These are phyloP conservation scores for Anthonomus grandis DNA, from an alignment of 1,140 invertebrate species.

Conservation along the genomic window DNA sequence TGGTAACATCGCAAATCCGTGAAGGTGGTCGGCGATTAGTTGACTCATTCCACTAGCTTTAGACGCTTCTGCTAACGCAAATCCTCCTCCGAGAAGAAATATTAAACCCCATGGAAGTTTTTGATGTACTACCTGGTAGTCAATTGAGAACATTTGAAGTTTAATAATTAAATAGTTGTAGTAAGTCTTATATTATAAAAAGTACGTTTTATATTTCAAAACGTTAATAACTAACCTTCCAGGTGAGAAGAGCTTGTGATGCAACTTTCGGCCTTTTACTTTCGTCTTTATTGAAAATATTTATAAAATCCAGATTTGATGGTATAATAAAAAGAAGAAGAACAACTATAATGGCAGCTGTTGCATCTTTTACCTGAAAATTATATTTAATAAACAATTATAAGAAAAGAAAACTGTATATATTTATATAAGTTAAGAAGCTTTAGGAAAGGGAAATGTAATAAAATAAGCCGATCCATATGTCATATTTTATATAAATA, in stretches of 20 bases:
- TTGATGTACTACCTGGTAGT: conserved; percentile 59
- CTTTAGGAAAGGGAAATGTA: no score
- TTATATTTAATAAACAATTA: not conserved
- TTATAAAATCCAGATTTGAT: conserved; percentile 69
- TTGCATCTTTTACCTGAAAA: conserved; percentile 76
- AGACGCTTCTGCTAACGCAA: conserved; percentile 81
- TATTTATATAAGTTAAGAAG: no score
- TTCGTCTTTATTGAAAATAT: conserved; percentile 59
- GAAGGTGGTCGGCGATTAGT: conserved; percentile 66
- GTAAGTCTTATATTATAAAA: not conserved
- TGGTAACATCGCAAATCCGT: conserved; percentile 54
- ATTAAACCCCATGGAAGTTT: conserved; percentile 78
- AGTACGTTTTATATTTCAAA: no score
- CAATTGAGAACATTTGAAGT: not conserved
- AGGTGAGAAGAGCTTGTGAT: conserved; percentile 68
- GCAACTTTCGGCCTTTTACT: conserved; percentile 58
- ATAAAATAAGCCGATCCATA: no score
- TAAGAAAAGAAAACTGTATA: no score
- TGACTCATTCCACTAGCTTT: conserved; percentile 72
- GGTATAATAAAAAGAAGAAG: conserved; percentile 79
- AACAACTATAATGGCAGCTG: conserved; percentile 75
- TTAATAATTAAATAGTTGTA: not conserved
- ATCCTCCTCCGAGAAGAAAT: conserved; percentile 71
- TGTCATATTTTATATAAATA: no score
- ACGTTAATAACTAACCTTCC: conserved; percentile 55